These are phyloP conservation scores for Eugnorisma glareosa DNA, from an alignment of 2,888 invertebrate genomes.

Conservation along the genomic window DNA sequence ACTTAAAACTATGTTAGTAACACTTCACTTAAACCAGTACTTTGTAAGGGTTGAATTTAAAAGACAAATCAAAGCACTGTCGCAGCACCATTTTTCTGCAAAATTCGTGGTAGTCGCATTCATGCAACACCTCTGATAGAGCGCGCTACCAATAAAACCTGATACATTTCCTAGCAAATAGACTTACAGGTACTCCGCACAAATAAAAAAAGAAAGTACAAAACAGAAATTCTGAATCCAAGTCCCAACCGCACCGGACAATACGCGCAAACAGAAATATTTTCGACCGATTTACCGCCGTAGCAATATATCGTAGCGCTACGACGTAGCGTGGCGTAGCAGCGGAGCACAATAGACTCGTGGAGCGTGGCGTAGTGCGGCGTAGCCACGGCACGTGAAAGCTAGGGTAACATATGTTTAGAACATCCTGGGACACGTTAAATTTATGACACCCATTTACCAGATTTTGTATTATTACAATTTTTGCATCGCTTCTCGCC, in stretches of 20 bases:
- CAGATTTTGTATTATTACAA: slow-evolving; percentile 45
- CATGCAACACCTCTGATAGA: background rate
- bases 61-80: background rate
- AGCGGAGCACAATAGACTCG: slow-evolving; percentile 77
- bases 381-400: slow-evolving; percentile 68
- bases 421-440: slow-evolving; percentile 59
- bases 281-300: slow-evolving; percentile 72
- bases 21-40: too few species aligned
- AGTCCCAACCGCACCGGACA: slow-evolving; percentile 63
- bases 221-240: slow-evolving; percentile 55
- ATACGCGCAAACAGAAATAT: slow-evolving; percentile 69
- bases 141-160: slow-evolving; percentile 4
- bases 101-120: background rate
- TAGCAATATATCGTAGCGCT: slow-evolving; percentile 74
- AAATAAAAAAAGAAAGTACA: slow-evolving; percentile 41
- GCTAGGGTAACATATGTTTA: slow-evolving; percentile 66
- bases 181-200: slow-evolving; percentile 39
- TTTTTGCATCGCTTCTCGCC: slow-evolving; percentile 28
- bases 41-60: background rate
- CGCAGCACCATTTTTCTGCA: background rate
- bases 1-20: too few species aligned
- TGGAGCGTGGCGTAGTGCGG: slow-evolving; percentile 70
- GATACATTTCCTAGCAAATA: slow-evolving; percentile 31
- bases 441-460: slow-evolving; percentile 65
- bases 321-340: slow-evolving; percentile 78